Evolutionary conservation across 2,888 invertebrate genomes (phyloP).

Genomic region (Prosapia bicincta): DNA sequence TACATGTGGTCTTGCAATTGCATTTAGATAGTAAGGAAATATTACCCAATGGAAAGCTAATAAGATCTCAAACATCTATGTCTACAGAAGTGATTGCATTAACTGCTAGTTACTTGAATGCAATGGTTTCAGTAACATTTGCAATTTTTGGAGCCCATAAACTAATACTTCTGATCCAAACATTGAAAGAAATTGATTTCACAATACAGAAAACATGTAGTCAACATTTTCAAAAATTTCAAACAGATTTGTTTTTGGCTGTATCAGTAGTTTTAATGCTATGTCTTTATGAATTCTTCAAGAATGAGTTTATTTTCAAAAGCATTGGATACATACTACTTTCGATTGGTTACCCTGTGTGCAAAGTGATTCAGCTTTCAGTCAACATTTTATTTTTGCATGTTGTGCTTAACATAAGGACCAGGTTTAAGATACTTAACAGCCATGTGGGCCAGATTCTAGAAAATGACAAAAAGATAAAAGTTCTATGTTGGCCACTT

Average conservation of each 20-base stretch:
- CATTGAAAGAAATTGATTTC: not conserved
- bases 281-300: not conserved
- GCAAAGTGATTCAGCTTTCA: not conserved
- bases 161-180: not conserved
- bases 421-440: not conserved
- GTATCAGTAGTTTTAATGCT: not conserved
- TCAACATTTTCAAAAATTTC: not conserved
- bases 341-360: not conserved
- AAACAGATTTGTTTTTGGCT: not conserved
- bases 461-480: not conserved
- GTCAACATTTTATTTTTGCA: not conserved
- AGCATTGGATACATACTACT: not conserved
- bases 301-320: not conserved
- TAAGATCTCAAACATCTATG: not conserved
- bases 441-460: not conserved
- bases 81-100: not conserved
- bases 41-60: not conserved
- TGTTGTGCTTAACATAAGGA: not conserved
- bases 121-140: not conserved
- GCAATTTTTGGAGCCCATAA: not conserved
- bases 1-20: not conserved
- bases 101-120: not conserved
- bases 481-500: not conserved
- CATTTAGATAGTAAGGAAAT: not conserved
- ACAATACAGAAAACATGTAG: not conserved